Conservation (phyloP, 2,888 invertebrate species). For the Diarsia rubi region DNA sequence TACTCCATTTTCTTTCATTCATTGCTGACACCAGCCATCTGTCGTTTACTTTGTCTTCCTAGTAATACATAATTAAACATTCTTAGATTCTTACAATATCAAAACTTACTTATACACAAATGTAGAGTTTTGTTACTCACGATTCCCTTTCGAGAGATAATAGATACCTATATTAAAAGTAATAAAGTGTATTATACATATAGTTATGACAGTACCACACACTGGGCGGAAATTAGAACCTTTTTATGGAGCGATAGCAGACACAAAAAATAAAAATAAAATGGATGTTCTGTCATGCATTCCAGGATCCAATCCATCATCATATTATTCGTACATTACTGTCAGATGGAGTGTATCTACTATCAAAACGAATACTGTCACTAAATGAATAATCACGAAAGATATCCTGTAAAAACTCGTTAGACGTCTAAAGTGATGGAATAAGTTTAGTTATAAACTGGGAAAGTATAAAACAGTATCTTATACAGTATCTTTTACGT, state of each 20-base stretch:
- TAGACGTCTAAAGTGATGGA: too few species aligned
- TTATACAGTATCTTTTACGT: neutral
- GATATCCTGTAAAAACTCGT: too few species aligned
- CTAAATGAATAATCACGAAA: too few species aligned
- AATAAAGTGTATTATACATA: neutral
- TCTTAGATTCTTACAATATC: too few species aligned
- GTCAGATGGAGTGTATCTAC: neutral
- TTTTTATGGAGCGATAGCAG: constrained; percentile 7
- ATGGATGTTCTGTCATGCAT: neutral
- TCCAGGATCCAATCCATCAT: neutral
- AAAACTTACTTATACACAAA: neutral
- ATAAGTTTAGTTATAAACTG: too few species aligned
- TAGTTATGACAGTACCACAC: neutral
- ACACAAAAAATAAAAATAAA: constrained; percentile 2
- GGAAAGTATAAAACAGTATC: too few species aligned
- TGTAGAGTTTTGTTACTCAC: neutral
- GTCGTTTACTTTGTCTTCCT: too few species aligned
- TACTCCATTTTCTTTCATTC: too few species aligned
- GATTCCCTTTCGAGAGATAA: too few species aligned
- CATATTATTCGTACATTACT: neutral
- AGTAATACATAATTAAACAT: too few species aligned
- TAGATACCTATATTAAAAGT: neutral
- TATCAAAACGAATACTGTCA: too few species aligned
- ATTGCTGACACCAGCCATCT: too few species aligned
- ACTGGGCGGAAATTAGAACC: constrained; percentile 19